Evolutionary conservation across 2,888 invertebrate species (phyloP).

Genomic region (Drosophila parthenogenetica): DNA sequence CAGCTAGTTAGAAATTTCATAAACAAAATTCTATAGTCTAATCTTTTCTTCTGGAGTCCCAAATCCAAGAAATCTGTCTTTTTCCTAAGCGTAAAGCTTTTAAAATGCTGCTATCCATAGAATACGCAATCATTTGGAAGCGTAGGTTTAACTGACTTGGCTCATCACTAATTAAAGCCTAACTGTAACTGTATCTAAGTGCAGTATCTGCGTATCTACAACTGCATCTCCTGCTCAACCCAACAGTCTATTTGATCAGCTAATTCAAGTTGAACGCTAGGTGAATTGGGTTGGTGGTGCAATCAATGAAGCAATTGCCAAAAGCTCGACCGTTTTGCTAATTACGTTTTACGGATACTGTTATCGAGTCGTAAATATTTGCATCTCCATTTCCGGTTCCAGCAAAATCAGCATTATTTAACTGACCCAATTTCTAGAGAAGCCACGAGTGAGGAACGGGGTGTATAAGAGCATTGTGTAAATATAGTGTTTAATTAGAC

Average conservation of each 20-base stretch:
- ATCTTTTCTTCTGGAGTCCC: too few relatives aligned
- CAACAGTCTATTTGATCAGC: slow-evolving; percentile 18
- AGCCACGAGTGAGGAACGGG: neutral
- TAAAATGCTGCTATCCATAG: too few relatives aligned
- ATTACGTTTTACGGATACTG: slow-evolving; percentile 47
- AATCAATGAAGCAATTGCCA: slow-evolving; percentile 27
- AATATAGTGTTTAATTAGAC: slow-evolving; percentile 22
- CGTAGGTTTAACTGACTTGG: neutral
- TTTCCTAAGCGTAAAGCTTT: too few relatives aligned
- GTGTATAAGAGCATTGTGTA: slow-evolving; percentile 12
- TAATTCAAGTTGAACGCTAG: slow-evolving; percentile 27
- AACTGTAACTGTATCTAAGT: slow-evolving; percentile 19
- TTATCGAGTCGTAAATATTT: slow-evolving; percentile 35
- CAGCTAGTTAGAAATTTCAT: too few relatives aligned
- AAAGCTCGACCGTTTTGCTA: slow-evolving; percentile 27
- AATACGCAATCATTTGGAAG: neutral
- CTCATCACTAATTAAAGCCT: slow-evolving; percentile 40
- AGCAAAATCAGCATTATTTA: slow-evolving; percentile 28
- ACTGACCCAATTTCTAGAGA: slow-evolving; percentile 21
- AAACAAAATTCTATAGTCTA: too few relatives aligned
- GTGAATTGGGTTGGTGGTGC: slow-evolving; percentile 14
- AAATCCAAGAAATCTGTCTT: too few relatives aligned
- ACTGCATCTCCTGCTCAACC: neutral
- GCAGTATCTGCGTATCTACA: slow-evolving; percentile 9
- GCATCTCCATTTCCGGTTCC: slow-evolving; percentile 13